These are phyloP conservation scores for Mya arenaria DNA, from an alignment of 1,140 invertebrate species.

Conservation along the genomic window DNA sequence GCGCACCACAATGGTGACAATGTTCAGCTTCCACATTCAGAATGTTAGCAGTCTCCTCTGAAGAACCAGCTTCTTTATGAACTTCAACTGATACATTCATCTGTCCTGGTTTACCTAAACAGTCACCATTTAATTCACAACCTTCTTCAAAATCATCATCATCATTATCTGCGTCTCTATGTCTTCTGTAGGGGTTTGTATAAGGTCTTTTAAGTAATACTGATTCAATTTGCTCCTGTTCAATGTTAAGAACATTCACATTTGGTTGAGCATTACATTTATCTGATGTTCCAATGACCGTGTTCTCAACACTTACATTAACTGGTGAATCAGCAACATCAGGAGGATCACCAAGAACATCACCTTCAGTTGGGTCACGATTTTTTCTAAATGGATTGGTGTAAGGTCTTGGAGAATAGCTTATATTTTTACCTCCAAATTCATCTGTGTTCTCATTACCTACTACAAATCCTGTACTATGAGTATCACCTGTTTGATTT, in stretches of 20 bases:
- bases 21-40: slow-evolving; percentile 49
- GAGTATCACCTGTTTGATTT: not conserved
- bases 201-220: slow-evolving; percentile 16
- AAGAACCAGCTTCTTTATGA: not conserved
- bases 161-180: not conserved
- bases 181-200: slow-evolving; percentile 23
- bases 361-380: not conserved
- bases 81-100: not conserved
- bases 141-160: no score
- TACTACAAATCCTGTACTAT: not conserved
- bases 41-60: slow-evolving; percentile 1
- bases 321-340: no score
- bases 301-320: no score
- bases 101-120: not conserved
- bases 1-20: slow-evolving; percentile 35
- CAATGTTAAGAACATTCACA: not conserved
- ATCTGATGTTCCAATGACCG: no score
- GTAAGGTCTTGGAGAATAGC: slow-evolving; percentile 23
- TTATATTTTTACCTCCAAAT: not conserved
- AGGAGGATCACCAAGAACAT: not conserved
- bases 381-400: slow-evolving; percentile 22
- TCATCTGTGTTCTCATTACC: not conserved
- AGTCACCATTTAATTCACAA: no score
- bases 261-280: not conserved
- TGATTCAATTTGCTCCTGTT: slow-evolving; percentile 25